A percentile compares a stretch with the other conserved stretches of the same genome.
These are phyloP conservation scores for Drosophila incognita DNA, from an alignment of 2,888 invertebrate species.

Conservation along the genomic window DNA sequence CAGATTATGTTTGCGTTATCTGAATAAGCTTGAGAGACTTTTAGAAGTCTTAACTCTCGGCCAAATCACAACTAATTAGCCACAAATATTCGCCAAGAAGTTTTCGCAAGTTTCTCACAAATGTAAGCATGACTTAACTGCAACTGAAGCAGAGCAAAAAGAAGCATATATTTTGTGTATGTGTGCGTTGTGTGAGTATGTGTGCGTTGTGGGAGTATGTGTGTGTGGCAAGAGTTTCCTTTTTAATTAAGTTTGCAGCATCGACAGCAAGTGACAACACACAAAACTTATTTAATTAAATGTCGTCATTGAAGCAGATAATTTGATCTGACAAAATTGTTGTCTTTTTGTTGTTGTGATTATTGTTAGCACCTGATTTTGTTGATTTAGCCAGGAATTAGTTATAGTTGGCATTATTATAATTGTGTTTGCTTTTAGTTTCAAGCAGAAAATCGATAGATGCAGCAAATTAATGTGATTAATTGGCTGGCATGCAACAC, in stretches of 20 bases:
- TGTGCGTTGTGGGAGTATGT: constrained; percentile 5
- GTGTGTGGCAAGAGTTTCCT: constrained; percentile 47
- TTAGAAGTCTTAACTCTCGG: background rate
- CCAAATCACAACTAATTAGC: background rate
- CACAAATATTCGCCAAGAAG: constrained; percentile 10
- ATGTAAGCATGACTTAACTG: constrained; percentile 5
- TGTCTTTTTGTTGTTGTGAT: constrained; percentile 19
- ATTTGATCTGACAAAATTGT: constrained; percentile 58
- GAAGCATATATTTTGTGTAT: background rate
- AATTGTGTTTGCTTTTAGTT: constrained; percentile 45
- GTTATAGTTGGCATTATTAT: constrained; percentile 24
- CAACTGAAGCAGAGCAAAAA: constrained; percentile 2
- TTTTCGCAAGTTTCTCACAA: constrained; percentile 19
- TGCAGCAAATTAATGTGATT: constrained; percentile 74
- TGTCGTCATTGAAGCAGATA: constrained; percentile 72
- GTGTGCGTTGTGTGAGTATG: constrained; percentile 2
- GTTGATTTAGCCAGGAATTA: constrained; percentile 51
- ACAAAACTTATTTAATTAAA: constrained; percentile 77
- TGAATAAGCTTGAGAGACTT: background rate
- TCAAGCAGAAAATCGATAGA: constrained; percentile 63
- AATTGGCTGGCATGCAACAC: constrained; percentile 64
- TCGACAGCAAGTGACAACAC: constrained; percentile 23
- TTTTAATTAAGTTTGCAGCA: constrained; percentile 73
- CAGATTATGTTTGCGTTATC: background rate
- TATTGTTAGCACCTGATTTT: constrained; percentile 25